A percentile compares a stretch with the other conserved stretches of the same genome.
These are phyloP conservation scores for Apistogramma diplotaenia DNA, from an alignment of 2,113 vertebrate genomes.

Conservation along the genomic window DNA sequence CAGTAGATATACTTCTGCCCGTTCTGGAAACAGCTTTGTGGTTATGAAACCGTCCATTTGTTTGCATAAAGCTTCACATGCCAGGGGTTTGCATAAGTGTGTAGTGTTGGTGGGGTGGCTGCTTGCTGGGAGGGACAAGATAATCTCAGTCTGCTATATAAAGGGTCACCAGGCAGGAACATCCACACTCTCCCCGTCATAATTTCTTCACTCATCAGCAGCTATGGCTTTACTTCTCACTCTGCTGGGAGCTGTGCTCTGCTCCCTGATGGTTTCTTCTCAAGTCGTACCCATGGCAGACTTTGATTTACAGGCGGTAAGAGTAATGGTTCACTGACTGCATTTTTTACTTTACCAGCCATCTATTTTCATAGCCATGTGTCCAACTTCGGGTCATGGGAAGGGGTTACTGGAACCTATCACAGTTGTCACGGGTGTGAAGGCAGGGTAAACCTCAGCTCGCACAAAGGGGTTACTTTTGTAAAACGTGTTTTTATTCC, in stretches of 20 bases:
- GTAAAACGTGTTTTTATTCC: not conserved
- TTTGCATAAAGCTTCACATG: constrained; percentile 32
- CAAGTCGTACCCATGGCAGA: constrained; percentile 56
- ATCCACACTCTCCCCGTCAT: not conserved
- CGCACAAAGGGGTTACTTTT: not conserved
- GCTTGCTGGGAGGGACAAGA: not conserved
- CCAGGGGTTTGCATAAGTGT: not conserved
- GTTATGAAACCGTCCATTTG: not conserved
- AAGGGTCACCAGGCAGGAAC: constrained; percentile 28
- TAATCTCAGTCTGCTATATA: constrained; percentile 50
- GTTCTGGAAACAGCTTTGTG: not conserved
- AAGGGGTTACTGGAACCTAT: not conserved
- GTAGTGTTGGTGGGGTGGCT: not conserved
- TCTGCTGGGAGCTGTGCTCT: constrained; percentile 54
- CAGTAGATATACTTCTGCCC: not conserved
- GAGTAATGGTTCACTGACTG: not conserved
- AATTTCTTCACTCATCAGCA: not conserved
- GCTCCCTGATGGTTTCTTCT: constrained; percentile 31
- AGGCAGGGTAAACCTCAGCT: not conserved
- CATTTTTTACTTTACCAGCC: not conserved
- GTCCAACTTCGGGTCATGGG: not conserved
- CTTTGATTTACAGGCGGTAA: constrained; percentile 83
- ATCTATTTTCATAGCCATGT: not conserved
- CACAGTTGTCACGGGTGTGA: constrained; percentile 50
- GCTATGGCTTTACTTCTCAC: constrained; percentile 52